Conservation (phyloP, 2,113 vertebrate genomes). For the Eulemur macaco region DNA sequence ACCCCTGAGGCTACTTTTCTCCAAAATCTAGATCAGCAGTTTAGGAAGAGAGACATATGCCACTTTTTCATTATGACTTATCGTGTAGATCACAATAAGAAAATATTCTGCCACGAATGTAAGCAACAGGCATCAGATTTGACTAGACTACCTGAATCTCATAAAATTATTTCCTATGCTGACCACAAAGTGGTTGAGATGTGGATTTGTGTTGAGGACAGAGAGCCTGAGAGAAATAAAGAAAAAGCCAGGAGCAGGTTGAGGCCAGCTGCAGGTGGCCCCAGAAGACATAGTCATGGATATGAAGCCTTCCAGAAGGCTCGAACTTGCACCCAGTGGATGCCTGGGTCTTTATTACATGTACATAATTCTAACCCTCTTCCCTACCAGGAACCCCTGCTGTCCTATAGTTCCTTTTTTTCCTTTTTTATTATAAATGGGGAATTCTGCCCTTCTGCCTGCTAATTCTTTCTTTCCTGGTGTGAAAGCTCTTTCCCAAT, state of each 20-base stretch:
- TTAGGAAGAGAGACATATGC: neutral
- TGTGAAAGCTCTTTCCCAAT: neutral
- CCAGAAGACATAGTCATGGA: rapidly evolving
- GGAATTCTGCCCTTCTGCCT: neutral
- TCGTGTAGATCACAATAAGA: neutral
- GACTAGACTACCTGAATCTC: neutral
- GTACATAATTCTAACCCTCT: too few relatives aligned
- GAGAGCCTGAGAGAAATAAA: neutral
- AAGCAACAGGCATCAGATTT: neutral
- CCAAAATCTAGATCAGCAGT: slow-evolving; percentile 36
- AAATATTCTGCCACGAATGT: neutral
- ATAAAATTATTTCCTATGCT: neutral
- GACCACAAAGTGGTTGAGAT: neutral
- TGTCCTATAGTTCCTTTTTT: neutral
- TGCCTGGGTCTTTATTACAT: too few relatives aligned
- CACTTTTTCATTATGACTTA: neutral
- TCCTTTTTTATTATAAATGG: neutral
- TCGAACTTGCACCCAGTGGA: neutral
- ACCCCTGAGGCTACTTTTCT: neutral
- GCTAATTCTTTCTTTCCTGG: neutral
- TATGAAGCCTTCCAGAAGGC: neutral
- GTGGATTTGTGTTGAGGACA: neutral
- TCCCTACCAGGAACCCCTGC: neutral
- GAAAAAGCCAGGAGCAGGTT: neutral
- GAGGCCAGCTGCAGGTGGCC: rapidly evolving